These are phyloP conservation scores for Phytoseiulus persimilis DNA, from an alignment of 2,888 invertebrate genomes.

Conservation along the genomic window DNA sequence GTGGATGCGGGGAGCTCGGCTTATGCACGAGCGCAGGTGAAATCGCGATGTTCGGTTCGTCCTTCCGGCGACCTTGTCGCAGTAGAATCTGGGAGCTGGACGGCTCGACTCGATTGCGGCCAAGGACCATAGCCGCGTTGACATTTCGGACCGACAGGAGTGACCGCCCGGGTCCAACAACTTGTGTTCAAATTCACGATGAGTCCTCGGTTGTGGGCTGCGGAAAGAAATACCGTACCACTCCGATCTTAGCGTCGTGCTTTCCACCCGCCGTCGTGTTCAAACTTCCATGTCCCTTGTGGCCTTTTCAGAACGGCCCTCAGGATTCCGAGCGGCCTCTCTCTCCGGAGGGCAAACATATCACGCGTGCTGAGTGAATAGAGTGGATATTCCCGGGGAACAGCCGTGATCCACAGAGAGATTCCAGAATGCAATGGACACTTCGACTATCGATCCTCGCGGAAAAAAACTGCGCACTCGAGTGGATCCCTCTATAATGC, in stretches of 20 bases:
- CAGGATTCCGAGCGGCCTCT: no score
- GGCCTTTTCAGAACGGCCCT: no score
- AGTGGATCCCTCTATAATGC: not conserved
- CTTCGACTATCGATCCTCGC: not conserved
- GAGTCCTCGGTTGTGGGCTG: not conserved
- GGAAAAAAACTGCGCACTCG: not conserved
- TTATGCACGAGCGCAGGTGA: not conserved
- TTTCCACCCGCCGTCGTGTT: no score
- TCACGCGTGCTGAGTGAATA: no score
- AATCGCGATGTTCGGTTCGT: not conserved
- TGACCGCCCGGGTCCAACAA: not conserved
- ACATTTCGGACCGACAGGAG: not conserved
- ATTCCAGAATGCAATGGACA: not conserved
- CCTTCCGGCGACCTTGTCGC: not conserved
- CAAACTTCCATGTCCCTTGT: no score
- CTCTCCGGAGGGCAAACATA: no score
- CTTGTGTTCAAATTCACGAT: not conserved
- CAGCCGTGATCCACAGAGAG: no score
- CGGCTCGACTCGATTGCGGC: constrained; percentile 5
- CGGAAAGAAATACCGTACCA: not conserved
- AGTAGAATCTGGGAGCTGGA: not conserved
- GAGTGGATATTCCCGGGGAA: no score
- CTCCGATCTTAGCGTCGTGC: no score
- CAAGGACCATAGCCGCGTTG: not conserved
- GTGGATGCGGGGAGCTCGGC: not conserved